phyloP scores from a whole-genome alignment of 1,140 invertebrate genomes.

The Neodiprion lecontei region DNA sequence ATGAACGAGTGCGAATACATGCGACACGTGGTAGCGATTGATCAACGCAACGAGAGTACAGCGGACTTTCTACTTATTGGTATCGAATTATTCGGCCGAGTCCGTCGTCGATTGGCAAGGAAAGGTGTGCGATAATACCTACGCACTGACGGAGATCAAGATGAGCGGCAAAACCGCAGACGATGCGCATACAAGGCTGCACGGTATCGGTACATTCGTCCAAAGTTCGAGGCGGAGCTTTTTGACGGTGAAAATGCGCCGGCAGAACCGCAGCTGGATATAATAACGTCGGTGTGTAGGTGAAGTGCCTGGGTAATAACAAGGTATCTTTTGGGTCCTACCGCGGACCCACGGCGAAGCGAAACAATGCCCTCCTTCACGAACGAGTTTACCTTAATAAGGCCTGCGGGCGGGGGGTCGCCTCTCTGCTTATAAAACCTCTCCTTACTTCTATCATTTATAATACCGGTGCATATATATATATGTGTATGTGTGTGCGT shows the following conservation, averaged over 20 bases:
- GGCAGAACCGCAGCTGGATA: neutral
- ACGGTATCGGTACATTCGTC: no score
- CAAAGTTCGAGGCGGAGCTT: neutral
- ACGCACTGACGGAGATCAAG: no score
- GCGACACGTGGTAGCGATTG: no score
- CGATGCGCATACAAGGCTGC: neutral
- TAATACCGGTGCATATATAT: neutral
- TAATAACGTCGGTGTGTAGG: no score
- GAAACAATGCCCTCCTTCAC: slow-evolving; percentile 10
- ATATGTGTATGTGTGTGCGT: no score
- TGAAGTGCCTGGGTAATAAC: neutral
- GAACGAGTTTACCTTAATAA: slow-evolving; percentile 14
- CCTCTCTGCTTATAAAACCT: neutral
- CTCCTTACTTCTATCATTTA: slow-evolving; percentile 7
- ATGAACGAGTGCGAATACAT: no score
- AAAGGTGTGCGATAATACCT: no score
- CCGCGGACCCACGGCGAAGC: neutral
- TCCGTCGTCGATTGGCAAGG: no score
- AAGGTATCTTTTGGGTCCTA: neutral
- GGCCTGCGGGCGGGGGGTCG: slow-evolving; percentile 3
- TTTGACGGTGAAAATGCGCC: neutral
- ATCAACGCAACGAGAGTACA: no score
- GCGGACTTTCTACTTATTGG: no score
- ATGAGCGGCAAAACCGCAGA: neutral
- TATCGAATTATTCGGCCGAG: no score